Percentiles rank a stretch among this genome's conserved stretches.
These are phyloP conservation scores for Catagonus wagneri DNA, from an alignment of 2,113 vertebrate genomes.

Conservation along the genomic window DNA sequence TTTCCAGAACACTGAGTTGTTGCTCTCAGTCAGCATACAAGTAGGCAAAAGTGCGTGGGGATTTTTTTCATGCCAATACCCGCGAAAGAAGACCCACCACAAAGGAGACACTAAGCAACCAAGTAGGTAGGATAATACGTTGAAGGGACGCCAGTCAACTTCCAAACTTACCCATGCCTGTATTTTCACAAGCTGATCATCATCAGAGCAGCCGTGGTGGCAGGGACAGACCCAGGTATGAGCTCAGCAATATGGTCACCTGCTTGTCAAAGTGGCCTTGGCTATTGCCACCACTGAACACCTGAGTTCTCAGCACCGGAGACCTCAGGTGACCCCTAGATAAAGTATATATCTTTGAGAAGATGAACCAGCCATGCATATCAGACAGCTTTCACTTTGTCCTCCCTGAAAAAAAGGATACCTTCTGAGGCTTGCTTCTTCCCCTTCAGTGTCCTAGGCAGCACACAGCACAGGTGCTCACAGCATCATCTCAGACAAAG, in stretches of 20 bases:
- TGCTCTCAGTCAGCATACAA: not conserved
- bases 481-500: not conserved
- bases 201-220: not conserved
- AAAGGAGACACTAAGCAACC: not conserved
- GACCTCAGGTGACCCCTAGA: not conserved
- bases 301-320: not conserved
- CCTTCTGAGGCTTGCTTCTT: too few species aligned
- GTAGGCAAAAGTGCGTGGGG: not conserved
- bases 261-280: not conserved
- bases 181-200: not conserved
- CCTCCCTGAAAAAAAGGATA: not conserved
- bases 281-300: not conserved
- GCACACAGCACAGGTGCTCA: too few species aligned
- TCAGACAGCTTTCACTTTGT: not conserved
- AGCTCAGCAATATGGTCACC: not conserved
- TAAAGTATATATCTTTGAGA: accelerated
- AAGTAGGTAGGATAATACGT: accelerated
- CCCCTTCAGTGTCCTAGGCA: too few species aligned
- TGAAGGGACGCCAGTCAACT: not conserved
- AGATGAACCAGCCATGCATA: not conserved
- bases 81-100: not conserved
- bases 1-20: not conserved
- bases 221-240: not conserved
- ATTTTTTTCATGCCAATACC: not conserved
- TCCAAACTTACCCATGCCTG: not conserved